phyloP scores from a whole-genome alignment of 2,888 invertebrate species.

The Achlya flavicornis region DNA sequence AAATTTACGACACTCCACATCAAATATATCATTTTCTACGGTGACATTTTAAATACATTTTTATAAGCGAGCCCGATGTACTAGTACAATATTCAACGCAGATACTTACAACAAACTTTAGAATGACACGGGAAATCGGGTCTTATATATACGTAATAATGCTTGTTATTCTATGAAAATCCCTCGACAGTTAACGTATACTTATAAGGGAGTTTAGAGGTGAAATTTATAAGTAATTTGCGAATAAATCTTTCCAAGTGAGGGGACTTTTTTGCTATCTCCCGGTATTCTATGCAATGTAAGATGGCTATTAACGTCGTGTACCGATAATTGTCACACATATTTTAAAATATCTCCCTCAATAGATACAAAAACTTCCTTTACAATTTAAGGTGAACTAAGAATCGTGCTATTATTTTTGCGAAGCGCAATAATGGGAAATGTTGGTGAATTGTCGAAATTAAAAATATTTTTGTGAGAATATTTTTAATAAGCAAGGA shows the following conservation, averaged over 20 bases:
- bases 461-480: constrained; percentile 50
- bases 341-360: constrained; percentile 75
- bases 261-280: constrained; percentile 73
- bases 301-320: constrained; percentile 81
- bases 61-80: constrained; percentile 79
- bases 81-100: constrained; percentile 39
- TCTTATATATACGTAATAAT: constrained; percentile 22
- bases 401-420: constrained; percentile 54
- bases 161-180: constrained; percentile 18
- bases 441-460: constrained; percentile 39
- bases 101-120: constrained; percentile 20
- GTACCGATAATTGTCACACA: constrained; percentile 84
- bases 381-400: constrained; percentile 45
- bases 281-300: constrained; percentile 64
- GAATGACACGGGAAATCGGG: constrained; percentile 26
- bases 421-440: constrained; percentile 39
- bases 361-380: constrained; percentile 45
- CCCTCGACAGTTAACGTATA: constrained; percentile 22
- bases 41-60: constrained; percentile 83
- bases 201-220: constrained; percentile 47
- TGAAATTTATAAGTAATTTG: constrained; percentile 83
- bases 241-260: constrained; percentile 78
- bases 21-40: constrained; percentile 77
- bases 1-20: constrained; percentile 78
- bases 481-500: constrained; percentile 52